Conservation (phyloP, 2,888 invertebrate genomes). For the Hoplodrina blanda region DNA sequence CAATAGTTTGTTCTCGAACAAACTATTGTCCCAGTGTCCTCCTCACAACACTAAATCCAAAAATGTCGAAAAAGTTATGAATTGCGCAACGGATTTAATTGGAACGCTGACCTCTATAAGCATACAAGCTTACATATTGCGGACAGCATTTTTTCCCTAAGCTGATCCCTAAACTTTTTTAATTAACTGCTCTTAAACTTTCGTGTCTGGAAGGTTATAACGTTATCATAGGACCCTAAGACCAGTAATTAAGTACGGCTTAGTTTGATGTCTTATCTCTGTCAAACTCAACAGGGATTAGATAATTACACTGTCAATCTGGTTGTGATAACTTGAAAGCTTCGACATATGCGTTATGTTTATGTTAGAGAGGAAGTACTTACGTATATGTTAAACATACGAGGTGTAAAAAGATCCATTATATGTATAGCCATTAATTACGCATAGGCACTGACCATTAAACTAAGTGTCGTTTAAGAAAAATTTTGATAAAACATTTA, state of each 20-base stretch:
- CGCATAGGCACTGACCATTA: no score
- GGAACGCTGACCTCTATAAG: conserved; percentile 15
- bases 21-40: no score
- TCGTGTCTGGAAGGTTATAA: conserved; percentile 27
- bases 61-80: conserved; percentile 22
- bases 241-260: conserved; percentile 31
- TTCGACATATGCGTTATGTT: neutral
- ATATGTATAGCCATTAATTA: no score
- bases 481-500: no score
- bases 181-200: conserved; percentile 39
- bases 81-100: conserved; percentile 32
- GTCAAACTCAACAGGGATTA: conserved; percentile 34
- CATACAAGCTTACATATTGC: conserved; percentile 24
- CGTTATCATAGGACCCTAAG: conserved; percentile 18
- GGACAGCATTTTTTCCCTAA: conserved; percentile 27
- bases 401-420: no score
- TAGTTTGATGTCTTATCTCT: conserved; percentile 38
- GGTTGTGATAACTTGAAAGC: conserved; percentile 23
- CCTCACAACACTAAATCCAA: conserved; percentile 5
- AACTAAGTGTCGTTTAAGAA: no score
- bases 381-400: neutral
- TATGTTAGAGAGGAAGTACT: neutral
- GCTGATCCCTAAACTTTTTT: conserved; percentile 40
- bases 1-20: no score
- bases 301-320: conserved; percentile 48